Evolutionary conservation across 2,888 invertebrate genomes (phyloP).

Genomic region (Rotaria magnacalcarata): DNA sequence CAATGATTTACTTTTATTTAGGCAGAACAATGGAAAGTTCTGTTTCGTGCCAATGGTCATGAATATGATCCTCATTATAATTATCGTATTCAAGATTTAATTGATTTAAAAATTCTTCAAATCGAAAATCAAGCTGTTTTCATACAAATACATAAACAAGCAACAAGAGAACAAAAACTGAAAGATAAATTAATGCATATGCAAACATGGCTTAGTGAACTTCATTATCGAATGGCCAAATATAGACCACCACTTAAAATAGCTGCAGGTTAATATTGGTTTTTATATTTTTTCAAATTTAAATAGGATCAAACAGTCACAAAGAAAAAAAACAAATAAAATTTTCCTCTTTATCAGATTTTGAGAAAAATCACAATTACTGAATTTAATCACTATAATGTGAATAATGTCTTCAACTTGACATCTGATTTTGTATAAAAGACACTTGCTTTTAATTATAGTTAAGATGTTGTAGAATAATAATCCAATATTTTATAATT

Average conservation of each 20-base stretch:
- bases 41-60: conserved; percentile 23
- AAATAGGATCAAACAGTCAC: too few relatives aligned
- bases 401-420: too few relatives aligned
- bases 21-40: conserved; percentile 1
- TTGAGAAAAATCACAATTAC: too few relatives aligned
- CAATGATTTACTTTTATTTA: not conserved
- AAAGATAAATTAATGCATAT: conserved; percentile 16
- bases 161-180: conserved; percentile 12
- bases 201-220: conserved; percentile 17
- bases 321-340: too few relatives aligned
- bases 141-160: conserved; percentile 10
- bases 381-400: too few relatives aligned
- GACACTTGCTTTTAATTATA: too few relatives aligned
- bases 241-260: not conserved
- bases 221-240: conserved; percentile 13
- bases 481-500: too few relatives aligned
- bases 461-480: too few relatives aligned
- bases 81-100: conserved; percentile 20
- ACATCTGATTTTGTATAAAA: too few relatives aligned
- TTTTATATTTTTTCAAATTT: not conserved
- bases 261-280: not conserved
- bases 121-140: not conserved
- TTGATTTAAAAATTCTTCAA: conserved; percentile 19
- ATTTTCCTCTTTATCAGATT: too few relatives aligned
- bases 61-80: not conserved